These are phyloP conservation scores for Drosophila sechellia DNA, from an alignment of 1,140 invertebrate genomes.

Conservation along the genomic window DNA sequence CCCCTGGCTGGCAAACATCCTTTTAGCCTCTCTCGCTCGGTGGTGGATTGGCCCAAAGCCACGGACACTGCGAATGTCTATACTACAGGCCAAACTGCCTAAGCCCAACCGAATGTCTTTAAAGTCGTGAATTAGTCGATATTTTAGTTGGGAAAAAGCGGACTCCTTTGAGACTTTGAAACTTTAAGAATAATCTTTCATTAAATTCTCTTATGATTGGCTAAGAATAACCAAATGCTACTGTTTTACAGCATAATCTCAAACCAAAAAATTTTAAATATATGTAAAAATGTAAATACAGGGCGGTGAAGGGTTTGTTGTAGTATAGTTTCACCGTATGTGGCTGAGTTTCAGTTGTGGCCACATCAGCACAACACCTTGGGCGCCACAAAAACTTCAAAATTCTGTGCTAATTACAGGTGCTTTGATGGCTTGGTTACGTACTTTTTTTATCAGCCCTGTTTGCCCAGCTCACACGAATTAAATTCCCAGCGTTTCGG, in stretches of 20 bases:
- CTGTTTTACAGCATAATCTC: no score
- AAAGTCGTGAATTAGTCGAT: background rate
- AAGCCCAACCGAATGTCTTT: slow-evolving; percentile 8
- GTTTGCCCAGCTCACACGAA: slow-evolving; percentile 30
- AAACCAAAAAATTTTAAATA: background rate
- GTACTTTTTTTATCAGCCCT: slow-evolving; percentile 28
- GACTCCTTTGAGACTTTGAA: background rate
- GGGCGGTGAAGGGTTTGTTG: background rate
- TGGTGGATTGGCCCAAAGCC: slow-evolving; percentile 44
- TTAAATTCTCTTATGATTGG: no score
- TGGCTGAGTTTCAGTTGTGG: slow-evolving; percentile 21
- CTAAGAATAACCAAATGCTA: no score
- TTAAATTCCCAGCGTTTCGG: slow-evolving; percentile 32
- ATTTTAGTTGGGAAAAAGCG: background rate
- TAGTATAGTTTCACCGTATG: slow-evolving; percentile 2
- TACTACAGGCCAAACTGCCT: slow-evolving; percentile 34
- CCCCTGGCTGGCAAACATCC: slow-evolving; percentile 50
- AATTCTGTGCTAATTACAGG: slow-evolving; percentile 31
- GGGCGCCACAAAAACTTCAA: slow-evolving; percentile 14
- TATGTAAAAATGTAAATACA: no score
- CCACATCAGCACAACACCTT: slow-evolving; percentile 25
- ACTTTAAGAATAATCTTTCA: no score
- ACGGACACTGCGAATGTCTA: slow-evolving; percentile 37
- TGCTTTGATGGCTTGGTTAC: slow-evolving; percentile 16
- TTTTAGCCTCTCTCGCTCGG: slow-evolving; percentile 9